Base-by-base conservation (phyloP, 2,888 invertebrate genomes). In the Amorpha juglandis region DNA sequence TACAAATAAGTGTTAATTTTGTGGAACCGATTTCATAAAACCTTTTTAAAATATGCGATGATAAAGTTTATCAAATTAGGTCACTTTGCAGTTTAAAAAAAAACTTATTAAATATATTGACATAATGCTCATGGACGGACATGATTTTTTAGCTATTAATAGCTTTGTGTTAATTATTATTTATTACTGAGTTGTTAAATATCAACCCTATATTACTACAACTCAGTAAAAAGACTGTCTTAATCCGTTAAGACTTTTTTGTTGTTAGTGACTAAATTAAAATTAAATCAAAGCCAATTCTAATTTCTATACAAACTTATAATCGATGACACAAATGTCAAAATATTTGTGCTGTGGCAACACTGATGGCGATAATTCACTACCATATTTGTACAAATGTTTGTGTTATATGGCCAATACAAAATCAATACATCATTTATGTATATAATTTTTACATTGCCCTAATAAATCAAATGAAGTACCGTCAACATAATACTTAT, bases 61-160 rank as follows among this genome's bases (percentile, higher is more conserved):
- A 42, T 58, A 58, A 38, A 55, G 38, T 27, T 27, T 27, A 27
- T 4, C 27, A 58, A 12, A 42, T 19, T 16, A 12, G 42, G 38
- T 19, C 58, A 58, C 42, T 58, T 38, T 58, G 58, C 58, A 58
- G 58, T 58, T 58, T 19, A 2, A 42, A 52, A 42, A 11, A 8
- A 52, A 58, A 42, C 16, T 14, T 58, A 19, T 19, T 19, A 58
- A 58, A 58, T 12, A 3, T 42, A 58, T 42, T 42, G 42, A 58
- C 58, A 12, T 42, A 42, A 42, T 58, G 6, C 19, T 58, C 42
- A 19, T 58, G 58, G 58, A 58, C 58, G 58, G 58, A 58, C 42
- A 35, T 16, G 42, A 42, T 38, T 35, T 58, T 38, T 16, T 19
- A 38, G 11, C 19, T 38, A 45, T 38, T n/a, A 9, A 55, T 55